Evolutionary conservation across 2,888 invertebrate species (phyloP), one percentile per base, ranked within the genome.

Genomic region (Anticlea derivata): DNA sequence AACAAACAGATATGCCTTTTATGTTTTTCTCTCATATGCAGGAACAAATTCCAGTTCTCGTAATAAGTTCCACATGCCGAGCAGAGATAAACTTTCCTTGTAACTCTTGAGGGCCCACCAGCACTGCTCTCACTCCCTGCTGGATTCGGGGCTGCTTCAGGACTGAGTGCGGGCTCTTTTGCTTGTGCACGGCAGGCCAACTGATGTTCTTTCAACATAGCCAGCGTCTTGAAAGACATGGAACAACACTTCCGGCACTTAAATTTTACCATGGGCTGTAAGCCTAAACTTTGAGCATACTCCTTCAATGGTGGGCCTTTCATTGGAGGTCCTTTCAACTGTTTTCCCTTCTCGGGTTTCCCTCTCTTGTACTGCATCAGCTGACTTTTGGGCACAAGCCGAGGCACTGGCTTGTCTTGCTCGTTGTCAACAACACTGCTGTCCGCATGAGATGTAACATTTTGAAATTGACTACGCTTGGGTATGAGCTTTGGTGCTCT

Each of bases 1-100:
- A 95, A 96, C 41, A 97, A 86, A 76, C 97, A 97, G 65, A 96
- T 95, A 73, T 94, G 95, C 44, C 96, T 92, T 65, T 94, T 94
- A 78, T 97, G 97, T 50, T 94, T 93, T 71, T 96, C 96, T 44
- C 95, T 92, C 94, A 96, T 96, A 68, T 97, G 97, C 34, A 96
- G 81, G 75, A 96, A 96, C 52, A 96, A 91, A 83, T 96, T 95
- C 95, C 96, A 96, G 69, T 95, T 95, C 80, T 96, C 96, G 84
- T 96, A 96, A 71, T 96, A 96, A 7, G 95, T 95, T 33, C 94
- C 95, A 78, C 96, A 96, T 0, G 95, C 94, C 7, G 95, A 94
- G 77, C 96, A 96, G 41, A 96, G 84, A 77, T 95, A 96, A 53
- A 96, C 95, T 77, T 95, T 95, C 31, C 95, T 89, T n/a, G 94